These are phyloP conservation scores for Dendropsophus ebraccatus DNA, from an alignment of 2,113 vertebrate species.

Conservation along the genomic window DNA sequence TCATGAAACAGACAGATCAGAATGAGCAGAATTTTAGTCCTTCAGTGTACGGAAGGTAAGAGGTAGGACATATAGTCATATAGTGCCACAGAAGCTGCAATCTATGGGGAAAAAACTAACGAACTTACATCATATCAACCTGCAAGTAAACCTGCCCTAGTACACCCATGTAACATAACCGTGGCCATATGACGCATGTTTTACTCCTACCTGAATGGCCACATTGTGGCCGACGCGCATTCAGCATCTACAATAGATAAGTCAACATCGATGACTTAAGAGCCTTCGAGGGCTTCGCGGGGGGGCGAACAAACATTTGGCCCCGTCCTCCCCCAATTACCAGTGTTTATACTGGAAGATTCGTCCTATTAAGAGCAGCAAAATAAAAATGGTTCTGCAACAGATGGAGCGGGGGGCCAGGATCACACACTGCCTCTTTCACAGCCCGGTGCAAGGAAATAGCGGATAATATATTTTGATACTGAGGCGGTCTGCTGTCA, in stretches of 20 bases:
- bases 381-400: constrained; percentile 32
- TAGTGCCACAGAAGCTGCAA: no score
- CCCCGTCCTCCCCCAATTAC: constrained; percentile 44
- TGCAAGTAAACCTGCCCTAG: not conserved
- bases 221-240: not conserved
- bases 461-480: constrained; percentile 53
- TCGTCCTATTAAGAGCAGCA: constrained; percentile 24
- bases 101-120: no score
- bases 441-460: constrained; percentile 29
- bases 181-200: not conserved
- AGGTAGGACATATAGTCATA: no score
- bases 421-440: constrained; percentile 45
- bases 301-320: constrained; percentile 40
- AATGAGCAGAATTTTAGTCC: no score
- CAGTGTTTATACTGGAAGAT: constrained; percentile 35
- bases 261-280: not conserved
- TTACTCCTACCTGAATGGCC: not conserved
- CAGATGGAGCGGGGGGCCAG: constrained; percentile 1
- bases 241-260: constrained; percentile 11
- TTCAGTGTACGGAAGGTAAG: no score
- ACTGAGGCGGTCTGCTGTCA: constrained; percentile 40
- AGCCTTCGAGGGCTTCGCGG: not conserved
- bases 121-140: not conserved
- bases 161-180: not conserved
- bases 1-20: no score